A percentile compares a stretch with the other conserved stretches of the same genome.
These are phyloP conservation scores for Andrena fulva DNA, from an alignment of 2,888 invertebrate species.

Conservation along the genomic window DNA sequence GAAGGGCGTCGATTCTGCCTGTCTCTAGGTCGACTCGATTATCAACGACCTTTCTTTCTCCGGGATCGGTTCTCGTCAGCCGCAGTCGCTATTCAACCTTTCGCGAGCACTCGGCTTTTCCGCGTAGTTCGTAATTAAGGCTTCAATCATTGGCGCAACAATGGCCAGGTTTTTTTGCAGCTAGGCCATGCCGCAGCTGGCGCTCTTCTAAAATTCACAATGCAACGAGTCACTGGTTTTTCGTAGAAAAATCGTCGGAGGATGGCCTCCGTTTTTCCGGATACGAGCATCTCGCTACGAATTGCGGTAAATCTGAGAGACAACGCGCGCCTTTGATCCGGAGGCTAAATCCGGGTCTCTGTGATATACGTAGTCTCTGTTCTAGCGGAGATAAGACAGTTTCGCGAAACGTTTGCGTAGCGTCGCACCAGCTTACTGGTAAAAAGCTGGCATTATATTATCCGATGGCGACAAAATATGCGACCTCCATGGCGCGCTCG, in stretches of 20 bases:
- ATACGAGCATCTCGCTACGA: not conserved
- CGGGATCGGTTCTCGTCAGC: not conserved
- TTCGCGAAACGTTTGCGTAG: constrained; percentile 2
- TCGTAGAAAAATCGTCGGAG: not conserved
- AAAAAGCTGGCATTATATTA: constrained; percentile 53
- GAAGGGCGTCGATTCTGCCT: not conserved
- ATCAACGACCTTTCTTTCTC: not conserved
- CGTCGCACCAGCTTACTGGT: constrained; percentile 15
- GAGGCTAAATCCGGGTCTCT: not conserved
- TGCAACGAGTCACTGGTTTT: not conserved
- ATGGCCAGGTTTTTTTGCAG: not conserved
- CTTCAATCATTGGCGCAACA: constrained; percentile 2
- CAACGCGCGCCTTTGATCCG: constrained; percentile 27
- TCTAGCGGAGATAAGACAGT: not conserved
- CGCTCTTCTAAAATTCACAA: not conserved
- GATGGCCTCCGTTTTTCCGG: not conserved
- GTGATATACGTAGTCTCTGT: not conserved
- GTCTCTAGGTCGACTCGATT: not conserved
- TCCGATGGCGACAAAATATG: constrained; percentile 35
- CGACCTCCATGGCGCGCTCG: constrained; percentile 36
- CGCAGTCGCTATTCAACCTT: not conserved
- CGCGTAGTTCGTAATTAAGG: not conserved
- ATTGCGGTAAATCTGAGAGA: not conserved
- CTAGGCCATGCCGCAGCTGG: too few species aligned
- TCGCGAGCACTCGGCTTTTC: not conserved